Percentiles rank a stretch among this genome's conserved stretches.
These are phyloP conservation scores for Deilephila elpenor DNA, from an alignment of 2,888 invertebrate species.

Conservation along the genomic window DNA sequence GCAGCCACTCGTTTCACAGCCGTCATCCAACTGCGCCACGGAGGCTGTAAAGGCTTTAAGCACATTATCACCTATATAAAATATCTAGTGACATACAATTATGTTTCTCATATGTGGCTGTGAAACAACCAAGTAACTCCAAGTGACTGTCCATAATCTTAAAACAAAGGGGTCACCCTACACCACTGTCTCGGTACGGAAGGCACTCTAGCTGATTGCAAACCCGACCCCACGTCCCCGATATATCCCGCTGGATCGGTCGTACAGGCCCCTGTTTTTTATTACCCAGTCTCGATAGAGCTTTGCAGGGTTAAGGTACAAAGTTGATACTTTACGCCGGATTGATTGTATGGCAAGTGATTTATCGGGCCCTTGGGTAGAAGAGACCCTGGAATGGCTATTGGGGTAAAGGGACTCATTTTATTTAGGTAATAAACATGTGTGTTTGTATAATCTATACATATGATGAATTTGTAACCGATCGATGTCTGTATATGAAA, in stretches of 20 bases:
- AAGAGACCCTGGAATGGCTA: neutral
- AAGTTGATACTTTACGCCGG: neutral
- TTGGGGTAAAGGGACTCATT: too few species aligned
- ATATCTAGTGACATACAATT: too few species aligned
- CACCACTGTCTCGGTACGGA: constrained; percentile 44
- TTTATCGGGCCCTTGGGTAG: neutral
- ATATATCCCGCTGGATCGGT: constrained; percentile 37
- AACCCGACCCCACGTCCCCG: constrained; percentile 50
- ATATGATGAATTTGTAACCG: too few species aligned
- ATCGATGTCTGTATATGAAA: too few species aligned
- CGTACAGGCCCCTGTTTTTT: constrained; percentile 5
- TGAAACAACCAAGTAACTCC: neutral
- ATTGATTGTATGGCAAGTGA: neutral
- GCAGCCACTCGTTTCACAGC: too few species aligned
- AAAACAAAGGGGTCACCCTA: constrained; percentile 41
- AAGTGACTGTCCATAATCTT: constrained; percentile 11
- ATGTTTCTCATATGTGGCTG: too few species aligned
- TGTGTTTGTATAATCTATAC: too few species aligned
- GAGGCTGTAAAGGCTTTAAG: too few species aligned
- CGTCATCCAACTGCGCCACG: too few species aligned
- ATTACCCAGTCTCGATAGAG: neutral
- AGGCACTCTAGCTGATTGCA: constrained; percentile 68
- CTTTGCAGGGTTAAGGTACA: constrained; percentile 9
- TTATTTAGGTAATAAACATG: too few species aligned
- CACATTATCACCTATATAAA: too few species aligned